Evolutionary conservation across 2,888 invertebrate genomes (phyloP), one percentile per base, ranked within the genome.

Genomic region (Caprella mutica): DNA sequence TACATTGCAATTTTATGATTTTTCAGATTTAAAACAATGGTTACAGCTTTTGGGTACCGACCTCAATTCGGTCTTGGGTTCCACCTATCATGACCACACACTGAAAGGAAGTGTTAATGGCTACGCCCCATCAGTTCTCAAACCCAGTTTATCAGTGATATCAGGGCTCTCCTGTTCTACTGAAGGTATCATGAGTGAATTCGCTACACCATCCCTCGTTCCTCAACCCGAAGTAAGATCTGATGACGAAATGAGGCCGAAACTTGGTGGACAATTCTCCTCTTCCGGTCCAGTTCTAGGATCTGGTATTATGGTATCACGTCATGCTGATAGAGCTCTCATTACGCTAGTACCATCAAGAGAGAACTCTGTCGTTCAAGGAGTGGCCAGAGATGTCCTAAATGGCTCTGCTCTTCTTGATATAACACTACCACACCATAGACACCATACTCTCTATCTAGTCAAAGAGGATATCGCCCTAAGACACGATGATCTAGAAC

Each of bases 381-480:
- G 86, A 68, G 90, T 92, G 3, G 88, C 90, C 0, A 89, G 90
- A 70, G 92, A 92, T 68, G 93, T 94, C 27, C 88, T 96, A 73
- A 94, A 94, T 72, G 89, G 89, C 72, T 91, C 93, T 0, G 85
- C 84, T 75, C 86, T 93, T 78, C 76, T 94, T 59, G 90, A 92
- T 68, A 77, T 93, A 1, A 90, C 90, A 76, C 91, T 92, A 72
- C 90, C 86, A 68, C 89, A 91, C 54, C 91, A 58, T 71, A 92
- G 93, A 67, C 90, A 92, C 71, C 93, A 93, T 71, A 86, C 90
- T 8, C 92, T 93, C 76, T 94, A 93, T 73, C 93, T 94, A 73
- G 90, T 94, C 23, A 91, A 94, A 73, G 64, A 64, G 51, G 58
- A 58, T 39, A 52, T 59, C 14, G 57, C 58, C 9, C 89, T 90